These are phyloP conservation scores for Bombus confusus DNA, from an alignment of 1,140 invertebrate genomes.

Conservation along the genomic window DNA sequence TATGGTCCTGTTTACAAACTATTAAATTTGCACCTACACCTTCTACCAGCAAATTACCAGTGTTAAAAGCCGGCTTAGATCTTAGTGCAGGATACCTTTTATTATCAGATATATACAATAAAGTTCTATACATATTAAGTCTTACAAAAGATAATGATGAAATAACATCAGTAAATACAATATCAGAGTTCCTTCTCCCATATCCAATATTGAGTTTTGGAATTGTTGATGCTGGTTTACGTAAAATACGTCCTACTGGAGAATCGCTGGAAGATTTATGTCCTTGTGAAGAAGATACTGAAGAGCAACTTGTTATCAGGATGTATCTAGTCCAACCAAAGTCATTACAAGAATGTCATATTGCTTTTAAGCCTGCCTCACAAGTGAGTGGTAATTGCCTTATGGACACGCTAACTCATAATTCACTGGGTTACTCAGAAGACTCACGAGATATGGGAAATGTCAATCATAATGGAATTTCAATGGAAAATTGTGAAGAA, in stretches of 20 bases:
- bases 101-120: slow-evolving; percentile 91
- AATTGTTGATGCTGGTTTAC: slow-evolving; percentile 88
- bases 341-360: slow-evolving; percentile 92
- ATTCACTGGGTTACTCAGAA: slow-evolving; percentile 76
- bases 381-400: slow-evolving; percentile 63
- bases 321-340: slow-evolving; percentile 95
- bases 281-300: slow-evolving; percentile 76
- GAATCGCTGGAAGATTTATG: slow-evolving; percentile 79
- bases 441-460: slow-evolving; percentile 72
- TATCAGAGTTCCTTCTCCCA: slow-evolving; percentile 92
- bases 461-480: slow-evolving; percentile 80
- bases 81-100: slow-evolving; percentile 91
- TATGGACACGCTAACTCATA: slow-evolving; percentile 74
- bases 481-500: slow-evolving; percentile 82
- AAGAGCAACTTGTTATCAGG: slow-evolving; percentile 85
- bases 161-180: slow-evolving; percentile 84
- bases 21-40: slow-evolving; percentile 86
- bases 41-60: slow-evolving; percentile 74
- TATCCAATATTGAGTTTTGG: slow-evolving; percentile 93
- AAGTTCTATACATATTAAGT: slow-evolving; percentile 90
- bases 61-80: slow-evolving; percentile 91
- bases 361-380: slow-evolving; percentile 87
- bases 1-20: slow-evolving; percentile 96
- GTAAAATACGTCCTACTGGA: slow-evolving; percentile 74
- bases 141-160: slow-evolving; percentile 84